Percentiles rank a stretch among this genome's conserved stretches.
phyloP scores from a whole-genome alignment of 2,113 vertebrate species.

The Python bivittatus region DNA sequence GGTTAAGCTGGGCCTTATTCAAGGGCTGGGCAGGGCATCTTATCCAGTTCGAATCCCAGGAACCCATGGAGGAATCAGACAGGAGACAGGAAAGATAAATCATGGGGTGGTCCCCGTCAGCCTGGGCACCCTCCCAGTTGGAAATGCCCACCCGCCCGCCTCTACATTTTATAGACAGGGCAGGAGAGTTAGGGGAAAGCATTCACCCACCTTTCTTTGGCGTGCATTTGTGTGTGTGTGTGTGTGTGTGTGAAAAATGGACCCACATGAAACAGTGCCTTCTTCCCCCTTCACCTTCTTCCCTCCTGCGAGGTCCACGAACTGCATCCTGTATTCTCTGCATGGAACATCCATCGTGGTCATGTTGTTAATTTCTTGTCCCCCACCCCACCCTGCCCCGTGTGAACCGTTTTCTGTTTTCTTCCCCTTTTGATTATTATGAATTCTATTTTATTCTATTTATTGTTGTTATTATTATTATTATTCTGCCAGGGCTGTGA shows the following conservation, averaged over 20 bases:
- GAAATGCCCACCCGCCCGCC: background rate
- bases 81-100: background rate
- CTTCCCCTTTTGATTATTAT: slow-evolving; percentile 49
- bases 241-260: background rate
- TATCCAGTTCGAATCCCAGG: background rate
- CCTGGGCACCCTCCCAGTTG: background rate
- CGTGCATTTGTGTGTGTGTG: background rate
- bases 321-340: slow-evolving; percentile 72
- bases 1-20: background rate
- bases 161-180: background rate
- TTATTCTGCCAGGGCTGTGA: slow-evolving; percentile 86
- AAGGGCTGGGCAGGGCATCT: background rate
- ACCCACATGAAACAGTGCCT: background rate
- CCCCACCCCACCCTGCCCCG: background rate
- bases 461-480: slow-evolving; percentile 55
- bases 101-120: too few relatives aligned
- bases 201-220: background rate
- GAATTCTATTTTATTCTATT: slow-evolving; percentile 65
- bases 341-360: slow-evolving; percentile 66
- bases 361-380: background rate
- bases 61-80: background rate
- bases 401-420: slow-evolving; percentile 55
- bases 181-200: background rate
- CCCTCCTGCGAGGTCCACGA: slow-evolving; percentile 68
- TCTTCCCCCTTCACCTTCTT: slow-evolving; percentile 65